These are phyloP conservation scores for Muscicapa adusta DNA, from an alignment of 2,113 vertebrate genomes.

Conservation along the genomic window DNA sequence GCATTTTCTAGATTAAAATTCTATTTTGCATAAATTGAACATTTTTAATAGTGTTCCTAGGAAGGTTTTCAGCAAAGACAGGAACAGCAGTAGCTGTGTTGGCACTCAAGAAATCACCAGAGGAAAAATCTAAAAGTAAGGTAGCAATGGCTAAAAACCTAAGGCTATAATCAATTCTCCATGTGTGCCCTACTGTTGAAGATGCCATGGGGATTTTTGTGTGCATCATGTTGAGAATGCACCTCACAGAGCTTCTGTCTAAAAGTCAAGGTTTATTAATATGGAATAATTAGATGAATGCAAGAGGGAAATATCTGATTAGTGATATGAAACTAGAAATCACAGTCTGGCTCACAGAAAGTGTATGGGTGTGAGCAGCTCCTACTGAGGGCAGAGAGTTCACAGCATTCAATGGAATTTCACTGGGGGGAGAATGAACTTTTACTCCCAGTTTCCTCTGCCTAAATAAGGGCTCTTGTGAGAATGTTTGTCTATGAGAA, in stretches of 20 bases:
- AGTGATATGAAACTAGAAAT: neutral
- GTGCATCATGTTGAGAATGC: neutral
- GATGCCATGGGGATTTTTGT: neutral
- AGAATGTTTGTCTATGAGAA: neutral
- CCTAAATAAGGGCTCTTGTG: neutral
- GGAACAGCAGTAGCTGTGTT: neutral
- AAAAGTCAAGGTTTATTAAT: conserved; percentile 45
- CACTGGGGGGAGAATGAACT: neutral
- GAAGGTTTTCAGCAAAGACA: neutral
- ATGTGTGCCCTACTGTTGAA: neutral
- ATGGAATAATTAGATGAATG: conserved; percentile 10
- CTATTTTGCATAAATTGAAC: neutral
- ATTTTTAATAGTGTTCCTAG: neutral
- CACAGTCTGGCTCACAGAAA: neutral
- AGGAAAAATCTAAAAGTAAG: neutral
- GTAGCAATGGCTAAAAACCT: neutral
- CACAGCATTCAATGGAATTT: neutral
- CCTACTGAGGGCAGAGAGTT: neutral
- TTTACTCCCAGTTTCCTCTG: neutral
- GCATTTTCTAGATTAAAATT: conserved; percentile 27
- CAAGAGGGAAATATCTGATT: conserved; percentile 1
- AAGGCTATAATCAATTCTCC: neutral
- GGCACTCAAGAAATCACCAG: neutral
- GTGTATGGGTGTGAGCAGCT: neutral
- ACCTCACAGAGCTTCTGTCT: neutral